phyloP scores from a whole-genome alignment of 2,113 vertebrate genomes.

The Hemiprocne comata region DNA sequence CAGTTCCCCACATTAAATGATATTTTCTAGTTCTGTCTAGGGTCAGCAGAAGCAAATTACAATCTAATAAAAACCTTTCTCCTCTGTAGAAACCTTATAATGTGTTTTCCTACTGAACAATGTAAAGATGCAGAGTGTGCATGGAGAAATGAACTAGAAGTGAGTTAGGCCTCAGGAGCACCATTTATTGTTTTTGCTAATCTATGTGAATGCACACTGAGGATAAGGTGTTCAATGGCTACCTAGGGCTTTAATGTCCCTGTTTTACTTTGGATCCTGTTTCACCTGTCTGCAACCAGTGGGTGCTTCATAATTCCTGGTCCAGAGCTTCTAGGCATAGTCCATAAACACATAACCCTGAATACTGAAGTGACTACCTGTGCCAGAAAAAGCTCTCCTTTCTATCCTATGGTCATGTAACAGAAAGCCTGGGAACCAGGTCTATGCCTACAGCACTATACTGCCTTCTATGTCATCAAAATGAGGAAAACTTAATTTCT shows the following conservation, averaged over 20 bases:
- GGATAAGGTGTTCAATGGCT: background rate
- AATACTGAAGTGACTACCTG: background rate
- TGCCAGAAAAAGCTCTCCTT: background rate
- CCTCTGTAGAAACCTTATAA: background rate
- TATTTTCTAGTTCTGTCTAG: background rate
- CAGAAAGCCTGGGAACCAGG: background rate
- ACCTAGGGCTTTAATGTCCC: background rate
- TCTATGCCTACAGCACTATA: background rate
- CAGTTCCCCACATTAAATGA: background rate
- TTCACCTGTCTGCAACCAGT: background rate
- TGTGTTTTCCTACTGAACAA: background rate
- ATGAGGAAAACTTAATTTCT: background rate
- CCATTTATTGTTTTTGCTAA: background rate
- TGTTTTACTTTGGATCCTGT: background rate
- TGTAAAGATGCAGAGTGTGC: background rate
- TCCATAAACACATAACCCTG: background rate
- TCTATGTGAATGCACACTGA: rapidly evolving
- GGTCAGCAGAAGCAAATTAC: background rate
- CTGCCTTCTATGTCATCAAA: background rate
- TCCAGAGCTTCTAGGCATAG: background rate
- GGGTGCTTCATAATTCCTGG: background rate
- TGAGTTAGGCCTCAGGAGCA: background rate
- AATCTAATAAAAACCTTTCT: background rate
- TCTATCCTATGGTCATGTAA: background rate
- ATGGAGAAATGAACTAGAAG: background rate